Percentiles rank a stretch among this genome's conserved stretches.
Conservation (phyloP, 2,113 vertebrate species). For the Sylvietta virens region DNA sequence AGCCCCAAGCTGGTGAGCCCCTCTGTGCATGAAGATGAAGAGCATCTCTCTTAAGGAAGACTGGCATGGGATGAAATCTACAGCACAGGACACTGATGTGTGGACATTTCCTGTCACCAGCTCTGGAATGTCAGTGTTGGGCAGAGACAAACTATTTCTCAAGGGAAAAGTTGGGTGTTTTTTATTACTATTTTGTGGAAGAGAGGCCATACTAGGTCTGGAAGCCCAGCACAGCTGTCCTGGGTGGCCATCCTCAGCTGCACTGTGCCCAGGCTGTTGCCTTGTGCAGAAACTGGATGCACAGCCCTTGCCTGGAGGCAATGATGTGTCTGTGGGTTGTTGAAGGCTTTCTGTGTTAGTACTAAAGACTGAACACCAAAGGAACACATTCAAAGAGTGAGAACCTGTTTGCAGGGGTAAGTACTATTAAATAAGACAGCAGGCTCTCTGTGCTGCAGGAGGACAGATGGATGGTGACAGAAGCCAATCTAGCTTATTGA, state of each 20-base stretch:
- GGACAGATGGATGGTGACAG: background rate
- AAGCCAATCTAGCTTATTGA: rapidly evolving
- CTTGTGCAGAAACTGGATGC: rapidly evolving
- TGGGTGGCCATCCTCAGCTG: background rate
- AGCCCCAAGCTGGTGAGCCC: background rate
- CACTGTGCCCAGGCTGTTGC: background rate
- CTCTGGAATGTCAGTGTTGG: background rate
- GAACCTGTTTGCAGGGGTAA: background rate
- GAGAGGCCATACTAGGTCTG: background rate
- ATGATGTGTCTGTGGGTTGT: background rate
- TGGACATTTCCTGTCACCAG: background rate
- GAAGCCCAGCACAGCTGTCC: background rate
- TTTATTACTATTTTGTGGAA: background rate
- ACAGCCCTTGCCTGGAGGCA: background rate
- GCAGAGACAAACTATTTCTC: background rate
- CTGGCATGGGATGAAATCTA: background rate
- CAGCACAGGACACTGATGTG: background rate
- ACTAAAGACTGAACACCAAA: background rate
- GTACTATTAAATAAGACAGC: background rate
- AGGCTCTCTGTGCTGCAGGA: background rate
- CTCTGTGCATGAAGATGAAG: background rate
- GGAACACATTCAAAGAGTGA: background rate
- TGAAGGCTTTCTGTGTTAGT: background rate
- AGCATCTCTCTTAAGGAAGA: background rate
- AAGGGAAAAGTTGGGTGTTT: background rate